Base-by-base conservation (phyloP, 1,140 invertebrate genomes). In the Sycobia sp. region DNA sequence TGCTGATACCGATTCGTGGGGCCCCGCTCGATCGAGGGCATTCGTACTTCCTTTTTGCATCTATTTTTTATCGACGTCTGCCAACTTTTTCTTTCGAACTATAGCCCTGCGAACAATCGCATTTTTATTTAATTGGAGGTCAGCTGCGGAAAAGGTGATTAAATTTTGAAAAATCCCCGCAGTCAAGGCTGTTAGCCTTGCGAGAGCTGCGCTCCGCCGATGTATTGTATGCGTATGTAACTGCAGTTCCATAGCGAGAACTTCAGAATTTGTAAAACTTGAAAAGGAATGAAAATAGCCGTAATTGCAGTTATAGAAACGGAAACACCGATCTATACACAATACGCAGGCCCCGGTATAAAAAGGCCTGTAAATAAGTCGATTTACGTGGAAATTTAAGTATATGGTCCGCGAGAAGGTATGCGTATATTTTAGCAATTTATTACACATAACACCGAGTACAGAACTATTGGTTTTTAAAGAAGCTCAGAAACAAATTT, bases 211-310 rank as follows among this genome's bases (percentile, higher is more conserved):
- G n/a, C n/a, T n/a, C n/a, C n/a, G n/a, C n/a, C n/a, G n/a, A n/a
- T n/a, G n/a, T n/a, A 36, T 23, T 47, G 7, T 34, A 36, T 13
- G n/a, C 13, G 16, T 13, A 18, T 25, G 11, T 32, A 46, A 16
- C 43, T 47, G 34, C 44, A 34, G 11, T 5, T 8, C 7, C n/a
- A n/a, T n/a, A n/a, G n/a, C n/a, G n/a, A 49, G 20, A 20, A 49
- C 39, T 58, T 49, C 34, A 39, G 32, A 49, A 58, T 58, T 38
- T 58, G 55, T 23, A 14, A 54, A 39, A 41, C 23, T 54, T 25
- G 4, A 54, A 1, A n/a, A n/a, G n/a, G 49, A 58, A 58, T 27
- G 23, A 16, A 39, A 58, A 58, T 49, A 20, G 27, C 32, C 34
- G 49, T 38, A 39, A 47, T 49, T 8, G n/a, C 44, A 4, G 10